Evolutionary conservation across 2,888 invertebrate genomes (phyloP).

Genomic region (Mythimna loreyi): DNA sequence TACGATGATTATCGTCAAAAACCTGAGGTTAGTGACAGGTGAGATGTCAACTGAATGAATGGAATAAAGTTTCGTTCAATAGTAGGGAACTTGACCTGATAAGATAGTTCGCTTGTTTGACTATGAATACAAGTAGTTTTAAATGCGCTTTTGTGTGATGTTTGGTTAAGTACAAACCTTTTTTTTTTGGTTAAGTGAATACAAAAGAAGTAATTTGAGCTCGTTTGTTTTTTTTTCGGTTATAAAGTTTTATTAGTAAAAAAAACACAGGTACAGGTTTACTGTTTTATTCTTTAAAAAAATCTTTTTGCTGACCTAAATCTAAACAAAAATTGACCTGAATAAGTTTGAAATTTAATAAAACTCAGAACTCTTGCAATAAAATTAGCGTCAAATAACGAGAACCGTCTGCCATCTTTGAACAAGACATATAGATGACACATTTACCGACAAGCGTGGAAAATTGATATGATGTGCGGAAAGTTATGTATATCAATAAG

Average conservation of each 20-base stretch:
- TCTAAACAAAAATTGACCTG: too few relatives aligned
- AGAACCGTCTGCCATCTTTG: slow-evolving; percentile 41
- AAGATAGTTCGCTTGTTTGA: slow-evolving; percentile 72
- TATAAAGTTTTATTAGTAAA: slow-evolving; percentile 7
- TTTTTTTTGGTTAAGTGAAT: slow-evolving; percentile 29
- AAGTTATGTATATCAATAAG: slow-evolving; percentile 31
- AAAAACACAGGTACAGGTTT: too few relatives aligned
- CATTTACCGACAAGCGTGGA: slow-evolving; percentile 63
- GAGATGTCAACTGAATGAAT: slow-evolving; percentile 87
- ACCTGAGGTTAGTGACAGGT: slow-evolving; percentile 89
- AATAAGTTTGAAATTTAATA: background rate
- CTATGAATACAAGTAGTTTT: slow-evolving; percentile 71
- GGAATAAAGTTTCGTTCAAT: slow-evolving; percentile 73
- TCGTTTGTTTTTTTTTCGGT: slow-evolving; percentile 27
- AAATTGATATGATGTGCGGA: slow-evolving; percentile 49
- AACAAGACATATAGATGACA: slow-evolving; percentile 41
- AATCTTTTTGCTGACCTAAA: too few relatives aligned
- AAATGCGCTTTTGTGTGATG: slow-evolving; percentile 69
- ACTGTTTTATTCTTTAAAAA: too few relatives aligned
- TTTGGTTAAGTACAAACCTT: slow-evolving; percentile 62
- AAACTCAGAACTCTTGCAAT: slow-evolving; percentile 2
- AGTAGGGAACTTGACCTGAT: slow-evolving; percentile 82
- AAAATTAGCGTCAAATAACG: slow-evolving; percentile 35
- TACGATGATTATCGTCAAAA: slow-evolving; percentile 85
- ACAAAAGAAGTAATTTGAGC: slow-evolving; percentile 59